Conservation (phyloP, 1,140 invertebrate species). For the Drosophila trapezifrons region DNA sequence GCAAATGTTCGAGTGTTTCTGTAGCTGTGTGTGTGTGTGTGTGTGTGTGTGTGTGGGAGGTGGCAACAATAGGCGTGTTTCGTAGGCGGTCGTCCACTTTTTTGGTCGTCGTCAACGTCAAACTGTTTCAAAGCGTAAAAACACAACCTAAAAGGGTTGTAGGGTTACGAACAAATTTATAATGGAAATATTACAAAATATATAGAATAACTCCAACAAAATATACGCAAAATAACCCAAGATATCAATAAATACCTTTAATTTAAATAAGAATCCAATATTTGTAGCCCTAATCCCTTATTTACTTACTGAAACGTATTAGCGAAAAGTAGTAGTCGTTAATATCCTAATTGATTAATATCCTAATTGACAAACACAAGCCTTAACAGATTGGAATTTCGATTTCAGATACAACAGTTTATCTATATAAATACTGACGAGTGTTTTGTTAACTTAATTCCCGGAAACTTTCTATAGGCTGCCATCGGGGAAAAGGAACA, state of each 20-base stretch:
- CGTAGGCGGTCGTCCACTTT: slow-evolving; percentile 49
- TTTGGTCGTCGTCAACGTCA: slow-evolving; percentile 39
- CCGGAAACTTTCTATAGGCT: slow-evolving; percentile 45
- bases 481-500: slow-evolving; percentile 23
- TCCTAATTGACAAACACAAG: not conserved
- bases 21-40: slow-evolving; percentile 7
- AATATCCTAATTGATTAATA: slow-evolving; percentile 3
- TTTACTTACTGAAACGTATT: no score
- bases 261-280: no score
- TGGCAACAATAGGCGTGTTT: slow-evolving; percentile 55
- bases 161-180: slow-evolving; percentile 7
- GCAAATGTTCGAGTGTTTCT: slow-evolving; percentile 36
- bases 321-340: no score
- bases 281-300: no score
- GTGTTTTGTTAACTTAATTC: slow-evolving; percentile 51
- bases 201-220: not conserved
- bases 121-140: slow-evolving; percentile 9
- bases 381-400: not conserved
- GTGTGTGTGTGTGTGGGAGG: slow-evolving; percentile 20
- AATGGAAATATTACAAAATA: not conserved
- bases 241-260: no score
- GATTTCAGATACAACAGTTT: slow-evolving; percentile 1
- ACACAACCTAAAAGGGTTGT: not conserved
- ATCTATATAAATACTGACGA: slow-evolving; percentile 14
- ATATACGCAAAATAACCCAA: no score